Conservation (phyloP, 1,140 invertebrate genomes). For the Venturia canescens region DNA sequence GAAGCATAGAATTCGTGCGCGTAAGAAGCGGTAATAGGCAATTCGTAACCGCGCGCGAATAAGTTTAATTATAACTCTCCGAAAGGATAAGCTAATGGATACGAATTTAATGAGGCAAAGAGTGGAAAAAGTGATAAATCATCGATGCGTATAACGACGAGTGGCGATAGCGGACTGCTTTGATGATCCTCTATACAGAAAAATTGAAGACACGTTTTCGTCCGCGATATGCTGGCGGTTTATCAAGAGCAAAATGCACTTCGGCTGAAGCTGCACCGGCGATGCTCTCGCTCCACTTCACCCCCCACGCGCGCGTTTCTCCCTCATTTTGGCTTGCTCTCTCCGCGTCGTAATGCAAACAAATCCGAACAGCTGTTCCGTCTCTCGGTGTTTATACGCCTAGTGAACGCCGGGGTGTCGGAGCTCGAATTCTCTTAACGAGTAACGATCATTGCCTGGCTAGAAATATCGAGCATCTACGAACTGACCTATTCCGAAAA, state of each 20-base stretch:
- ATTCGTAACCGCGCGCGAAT: neutral
- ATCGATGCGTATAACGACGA: constrained; percentile 17
- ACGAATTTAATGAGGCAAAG: constrained; percentile 6
- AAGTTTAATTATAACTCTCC: constrained; percentile 29
- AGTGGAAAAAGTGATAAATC: constrained; percentile 28
- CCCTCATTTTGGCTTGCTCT: constrained; percentile 8
- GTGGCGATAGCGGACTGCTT: constrained; percentile 13
- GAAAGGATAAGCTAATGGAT: constrained; percentile 38
- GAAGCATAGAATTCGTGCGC: neutral
- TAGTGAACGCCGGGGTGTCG: constrained; percentile 8
- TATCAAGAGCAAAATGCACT: constrained; percentile 42
- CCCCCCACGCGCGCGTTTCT: neutral
- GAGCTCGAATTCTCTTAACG: constrained; percentile 18
- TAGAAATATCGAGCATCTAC: constrained; percentile 12
- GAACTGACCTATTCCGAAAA: constrained; percentile 11
- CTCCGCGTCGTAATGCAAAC: constrained; percentile 17
- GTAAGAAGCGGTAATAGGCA: neutral
- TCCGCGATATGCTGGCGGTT: constrained; percentile 10
- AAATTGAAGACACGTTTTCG: constrained; percentile 19
- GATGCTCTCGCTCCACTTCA: neutral
- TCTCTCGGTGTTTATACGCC: constrained; percentile 33
- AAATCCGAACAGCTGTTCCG: constrained; percentile 42
- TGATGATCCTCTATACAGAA: constrained; percentile 26
- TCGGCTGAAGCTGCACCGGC: constrained; percentile 21
- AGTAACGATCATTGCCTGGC: constrained; percentile 21